Evolutionary conservation across 2,888 invertebrate species (phyloP), one percentile per base, ranked within the genome.

Genomic region (Diplazon laetatorius): DNA sequence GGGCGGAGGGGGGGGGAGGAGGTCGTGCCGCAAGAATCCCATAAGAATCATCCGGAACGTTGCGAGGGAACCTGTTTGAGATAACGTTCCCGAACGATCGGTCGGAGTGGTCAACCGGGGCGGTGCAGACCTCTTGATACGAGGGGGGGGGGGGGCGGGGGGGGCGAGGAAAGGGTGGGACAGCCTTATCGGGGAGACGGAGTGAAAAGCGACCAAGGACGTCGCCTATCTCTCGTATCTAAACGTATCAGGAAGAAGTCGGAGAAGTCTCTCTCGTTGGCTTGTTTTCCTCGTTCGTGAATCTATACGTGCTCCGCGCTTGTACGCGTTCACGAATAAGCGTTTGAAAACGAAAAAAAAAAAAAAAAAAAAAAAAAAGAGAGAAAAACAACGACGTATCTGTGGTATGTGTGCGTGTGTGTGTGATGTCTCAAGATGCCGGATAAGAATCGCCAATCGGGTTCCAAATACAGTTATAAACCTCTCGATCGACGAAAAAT

Each of bases 191-290:
- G 71, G 25, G n/a, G 48, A 46, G 25, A 60, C 82, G 68, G 52
- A n/a, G 76, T 72, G 76, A 86, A 85, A 84, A 85, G 84, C 82
- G 65, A 80, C 83, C 86, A 88, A 88, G 87, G 88, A 84, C 85
- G 85, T 75, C 83, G 80, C 82, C 80, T 82, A 82, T 82, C 80
- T 76, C 72, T 20, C 14, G 37, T 80, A 83, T 80, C 82, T 79
- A 81, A 80, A 82, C 76, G 79, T 76, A 76, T 80, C 76, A 65
- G 74, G 70, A 78, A 72, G 76, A 79, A 62, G 72, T 76, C 57
- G 59, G 52, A 16, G 52, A 42, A 46, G n/a, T 48, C n/a, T n/a
- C n/a, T n/a, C n/a, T n/a, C n/a, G n/a, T n/a, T n/a, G n/a, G 62
- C 73, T 81, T 72, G 66, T 55, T 52, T 46, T 63, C 48, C 37